Percentiles rank a stretch among this genome's conserved stretches.
Evolutionary conservation across 2,888 invertebrate species (phyloP).

Genomic region (Neoaliturus tenellus): DNA sequence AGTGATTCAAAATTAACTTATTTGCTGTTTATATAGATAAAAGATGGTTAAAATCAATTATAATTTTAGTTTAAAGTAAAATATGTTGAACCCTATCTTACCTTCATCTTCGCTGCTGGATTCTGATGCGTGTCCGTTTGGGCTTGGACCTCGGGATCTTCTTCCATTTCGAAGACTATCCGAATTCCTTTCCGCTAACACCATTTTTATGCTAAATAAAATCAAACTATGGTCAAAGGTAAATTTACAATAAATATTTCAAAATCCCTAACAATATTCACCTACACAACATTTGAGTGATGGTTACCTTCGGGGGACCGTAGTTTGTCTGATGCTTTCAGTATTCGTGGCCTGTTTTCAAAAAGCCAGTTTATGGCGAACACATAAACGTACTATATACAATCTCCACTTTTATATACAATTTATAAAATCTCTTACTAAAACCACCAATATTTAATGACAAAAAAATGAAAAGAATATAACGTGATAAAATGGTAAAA

Average conservation of each 20-base stretch:
- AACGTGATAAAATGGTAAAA: too few relatives aligned
- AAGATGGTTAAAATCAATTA: neutral
- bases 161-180: conserved; percentile 90
- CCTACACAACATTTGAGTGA: conserved; percentile 36
- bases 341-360: neutral
- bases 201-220: conserved; percentile 77
- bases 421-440: too few relatives aligned
- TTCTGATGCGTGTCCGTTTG: conserved; percentile 88
- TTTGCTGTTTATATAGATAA: neutral
- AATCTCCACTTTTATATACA: too few relatives aligned
- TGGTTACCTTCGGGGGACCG: conserved; percentile 51
- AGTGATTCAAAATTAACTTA: neutral
- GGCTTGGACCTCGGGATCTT: conserved; percentile 93
- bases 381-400: too few relatives aligned
- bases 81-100: conserved; percentile 62
- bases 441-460: too few relatives aligned
- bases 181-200: conserved; percentile 91
- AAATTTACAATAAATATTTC: conserved; percentile 7
- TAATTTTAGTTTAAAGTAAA: neutral
- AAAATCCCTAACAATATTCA: conserved; percentile 25
- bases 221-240: neutral
- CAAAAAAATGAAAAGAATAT: too few relatives aligned
- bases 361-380: neutral
- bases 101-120: conserved; percentile 92
- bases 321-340: conserved; percentile 33